Conservation (phyloP, 2,113 vertebrate species). For the Ptilorrhoa leucosticta region DNA sequence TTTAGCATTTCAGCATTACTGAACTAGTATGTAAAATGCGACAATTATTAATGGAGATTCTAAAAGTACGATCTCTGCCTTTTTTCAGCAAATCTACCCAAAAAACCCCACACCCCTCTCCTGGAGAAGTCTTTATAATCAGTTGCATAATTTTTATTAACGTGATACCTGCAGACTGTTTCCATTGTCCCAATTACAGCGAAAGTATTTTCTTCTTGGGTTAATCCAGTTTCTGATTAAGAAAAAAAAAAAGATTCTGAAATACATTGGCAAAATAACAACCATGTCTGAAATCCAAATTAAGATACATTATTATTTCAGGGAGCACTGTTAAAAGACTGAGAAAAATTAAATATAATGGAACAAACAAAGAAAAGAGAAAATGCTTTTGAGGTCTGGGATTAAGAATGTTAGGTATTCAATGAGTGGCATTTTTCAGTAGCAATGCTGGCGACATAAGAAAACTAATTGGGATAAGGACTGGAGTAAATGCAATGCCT, state of each 20-base stretch:
- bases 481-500: not conserved
- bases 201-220: not conserved
- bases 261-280: not conserved
- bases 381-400: not conserved
- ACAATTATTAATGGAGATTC: not conserved
- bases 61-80: not conserved
- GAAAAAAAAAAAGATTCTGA: not conserved
- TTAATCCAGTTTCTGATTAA: not conserved
- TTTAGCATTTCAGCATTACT: not conserved
- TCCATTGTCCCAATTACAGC: not conserved
- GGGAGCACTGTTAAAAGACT: not conserved
- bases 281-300: not conserved
- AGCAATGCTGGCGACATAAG: not conserved
- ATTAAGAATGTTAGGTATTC: not conserved
- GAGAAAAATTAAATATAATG: not conserved
- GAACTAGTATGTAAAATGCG: not conserved
- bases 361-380: not conserved
- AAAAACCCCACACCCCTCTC: fast-evolving
- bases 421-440: not conserved
- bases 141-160: not conserved
- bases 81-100: not conserved
- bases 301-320: not conserved
- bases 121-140: not conserved
- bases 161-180: not conserved
- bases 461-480: not conserved